Percentiles rank a stretch among this genome's conserved stretches.
Conservation (phyloP, 2,888 invertebrate genomes). For the Ophraella communa region DNA sequence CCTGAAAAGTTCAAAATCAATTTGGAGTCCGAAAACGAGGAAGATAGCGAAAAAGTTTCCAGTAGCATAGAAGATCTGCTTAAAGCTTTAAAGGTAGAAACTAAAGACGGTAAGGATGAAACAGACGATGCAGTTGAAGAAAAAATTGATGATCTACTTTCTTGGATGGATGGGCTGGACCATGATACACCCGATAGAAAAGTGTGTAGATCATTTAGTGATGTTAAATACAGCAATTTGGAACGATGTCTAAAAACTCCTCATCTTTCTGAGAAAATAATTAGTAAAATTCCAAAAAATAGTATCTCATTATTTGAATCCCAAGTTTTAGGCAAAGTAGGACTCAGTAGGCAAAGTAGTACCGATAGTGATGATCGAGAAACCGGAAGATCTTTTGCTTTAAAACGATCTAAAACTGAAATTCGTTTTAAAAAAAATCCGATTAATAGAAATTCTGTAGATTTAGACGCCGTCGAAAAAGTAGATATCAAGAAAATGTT, state of each 20-base stretch:
- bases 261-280: slow-evolving; percentile 48
- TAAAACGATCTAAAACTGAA: slow-evolving; percentile 56
- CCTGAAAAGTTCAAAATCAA: slow-evolving; percentile 43
- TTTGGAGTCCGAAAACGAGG: slow-evolving; percentile 34
- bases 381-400: slow-evolving; percentile 38
- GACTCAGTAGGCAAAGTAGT: slow-evolving; percentile 39
- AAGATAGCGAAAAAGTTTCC: slow-evolving; percentile 48
- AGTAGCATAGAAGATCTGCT: slow-evolving; percentile 60
- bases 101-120: slow-evolving; percentile 37
- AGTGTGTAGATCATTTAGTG: slow-evolving; percentile 53
- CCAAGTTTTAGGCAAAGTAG: slow-evolving; percentile 52
- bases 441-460: slow-evolving; percentile 51
- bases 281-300: slow-evolving; percentile 56
- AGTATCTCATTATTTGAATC: slow-evolving; percentile 57
- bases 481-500: slow-evolving; percentile 58
- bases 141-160: slow-evolving; percentile 58
- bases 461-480: slow-evolving; percentile 56
- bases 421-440: slow-evolving; percentile 47
- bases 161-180: slow-evolving; percentile 58
- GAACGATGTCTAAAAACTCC: slow-evolving; percentile 54
- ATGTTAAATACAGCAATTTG: slow-evolving; percentile 57
- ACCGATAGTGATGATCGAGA: slow-evolving; percentile 39
- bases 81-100: slow-evolving; percentile 56
- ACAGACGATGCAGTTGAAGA: slow-evolving; percentile 44
- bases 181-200: slow-evolving; percentile 53